A percentile compares a stretch with the other conserved stretches of the same genome.
Evolutionary conservation across 2,888 invertebrate species (phyloP).

Genomic region (Eristalinus aeneus): DNA sequence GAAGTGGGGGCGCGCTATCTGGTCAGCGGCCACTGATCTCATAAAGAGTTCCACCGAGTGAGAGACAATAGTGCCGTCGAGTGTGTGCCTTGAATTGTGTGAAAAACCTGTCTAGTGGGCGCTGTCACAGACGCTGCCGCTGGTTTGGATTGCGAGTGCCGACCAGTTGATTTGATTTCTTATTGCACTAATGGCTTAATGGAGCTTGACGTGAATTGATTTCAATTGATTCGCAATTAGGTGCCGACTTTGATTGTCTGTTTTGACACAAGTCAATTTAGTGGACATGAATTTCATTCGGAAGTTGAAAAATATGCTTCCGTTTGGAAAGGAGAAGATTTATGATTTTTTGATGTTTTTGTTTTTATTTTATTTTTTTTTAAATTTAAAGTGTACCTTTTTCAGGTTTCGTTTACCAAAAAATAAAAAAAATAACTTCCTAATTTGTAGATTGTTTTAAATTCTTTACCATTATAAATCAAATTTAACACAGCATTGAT

Average conservation of each 20-base stretch:
- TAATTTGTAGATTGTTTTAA: no score
- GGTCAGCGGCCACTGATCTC: slow-evolving; percentile 19
- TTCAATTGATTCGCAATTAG: slow-evolving; percentile 56
- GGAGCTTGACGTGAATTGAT: slow-evolving; percentile 50
- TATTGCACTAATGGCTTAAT: slow-evolving; percentile 51
- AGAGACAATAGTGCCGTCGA: slow-evolving; percentile 21
- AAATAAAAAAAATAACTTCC: no score
- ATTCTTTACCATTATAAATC: no score
- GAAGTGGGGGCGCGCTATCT: slow-evolving; percentile 6
- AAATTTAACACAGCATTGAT: no score
- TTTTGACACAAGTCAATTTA: slow-evolving; percentile 28
- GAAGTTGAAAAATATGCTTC: neutral
- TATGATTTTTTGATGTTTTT: neutral
- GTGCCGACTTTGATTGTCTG: slow-evolving; percentile 6
- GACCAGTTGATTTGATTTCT: neutral
- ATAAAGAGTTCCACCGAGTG: neutral
- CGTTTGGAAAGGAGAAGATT: neutral
- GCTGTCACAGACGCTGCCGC: neutral
- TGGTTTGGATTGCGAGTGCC: neutral
- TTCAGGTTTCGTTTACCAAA: no score
- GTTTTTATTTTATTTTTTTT: no score
- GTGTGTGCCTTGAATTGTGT: slow-evolving; percentile 10
- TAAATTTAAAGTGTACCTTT: no score
- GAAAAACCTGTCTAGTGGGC: neutral
- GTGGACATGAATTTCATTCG: neutral